A percentile compares a stretch with the other conserved stretches of the same genome.
These are phyloP conservation scores for Lordiphosa clarofinis DNA, from an alignment of 1,140 invertebrate genomes.

Conservation along the genomic window DNA sequence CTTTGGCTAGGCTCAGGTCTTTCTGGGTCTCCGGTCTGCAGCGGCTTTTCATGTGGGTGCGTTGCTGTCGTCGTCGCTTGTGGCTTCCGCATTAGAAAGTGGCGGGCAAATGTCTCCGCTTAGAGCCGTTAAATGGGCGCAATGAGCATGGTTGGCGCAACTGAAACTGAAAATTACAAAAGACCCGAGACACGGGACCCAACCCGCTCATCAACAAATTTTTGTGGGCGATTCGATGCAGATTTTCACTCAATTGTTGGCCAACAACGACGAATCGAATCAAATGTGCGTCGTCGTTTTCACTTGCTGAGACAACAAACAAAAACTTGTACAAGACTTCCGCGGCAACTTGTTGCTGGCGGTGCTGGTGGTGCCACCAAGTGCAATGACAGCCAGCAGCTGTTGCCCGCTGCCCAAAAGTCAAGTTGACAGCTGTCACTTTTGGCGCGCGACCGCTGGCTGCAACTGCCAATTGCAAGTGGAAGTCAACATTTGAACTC, in stretches of 20 bases:
- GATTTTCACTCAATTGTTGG: constrained; percentile 70
- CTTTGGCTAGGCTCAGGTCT: constrained; percentile 7
- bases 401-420: constrained; percentile 36
- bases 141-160: constrained; percentile 14
- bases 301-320: constrained; percentile 39
- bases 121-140: constrained; percentile 24
- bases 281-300: constrained; percentile 61
- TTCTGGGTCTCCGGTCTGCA: constrained; percentile 28
- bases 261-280: constrained; percentile 30
- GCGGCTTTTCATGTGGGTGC: constrained; percentile 41
- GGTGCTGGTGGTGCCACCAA: constrained; percentile 13
- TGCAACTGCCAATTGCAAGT: constrained; percentile 30
- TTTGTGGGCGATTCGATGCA: constrained; percentile 54
- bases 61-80: constrained; percentile 7
- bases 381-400: constrained; percentile 32
- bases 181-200: constrained; percentile 2
- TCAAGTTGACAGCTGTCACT: constrained; percentile 54
- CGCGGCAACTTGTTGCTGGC: constrained; percentile 9
- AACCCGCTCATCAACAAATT: constrained; percentile 29
- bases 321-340: constrained; percentile 40
- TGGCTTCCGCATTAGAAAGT: constrained; percentile 45
- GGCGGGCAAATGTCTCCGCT: constrained; percentile 15
- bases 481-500: constrained; percentile 33
- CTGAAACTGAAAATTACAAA: constrained; percentile 3
- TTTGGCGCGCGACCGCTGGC: constrained; percentile 36